Base-by-base conservation (phyloP, 2,113 vertebrate species). In the Pterocles burchelli region DNA sequence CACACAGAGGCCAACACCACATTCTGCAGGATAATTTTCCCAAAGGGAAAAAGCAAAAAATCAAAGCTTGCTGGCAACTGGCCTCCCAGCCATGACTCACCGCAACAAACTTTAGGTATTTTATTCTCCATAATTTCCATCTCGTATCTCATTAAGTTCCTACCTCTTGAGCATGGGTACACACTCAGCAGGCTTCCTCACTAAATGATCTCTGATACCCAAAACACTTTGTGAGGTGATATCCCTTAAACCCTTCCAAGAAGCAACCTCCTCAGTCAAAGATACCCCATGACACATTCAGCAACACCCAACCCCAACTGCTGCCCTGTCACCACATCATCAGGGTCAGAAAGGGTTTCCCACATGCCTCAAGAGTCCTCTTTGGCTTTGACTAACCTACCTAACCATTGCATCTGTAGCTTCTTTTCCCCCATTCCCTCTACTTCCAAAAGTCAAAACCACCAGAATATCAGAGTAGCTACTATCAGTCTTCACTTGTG, bases 1-100 rank as follows among this genome's bases (percentile, higher is more conserved):
- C 28, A 49, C 2, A 3, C 34, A 71, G 68, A 51, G 59, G 19
- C 15, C 54, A 74, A 34, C 18, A 58, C 13, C 54, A 48, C 15
- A 83, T 49, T 68, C 34, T 70, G 18, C 33, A 45, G 45, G 48
- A 68, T 72, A 8, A 59, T 36, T 17, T 58, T 75, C 38, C 46
- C 55, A 66, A 51, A 20, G 28, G 61, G 19, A 87, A 51, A 85
- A 59, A 17, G 7, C 3, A 25, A 51, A 41, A 48, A 41, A n/a
- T 33, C 36, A n/a, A 45, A 90, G n/a, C 13, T 5, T 34, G 29
- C 14, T 31, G 6, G 11, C 66, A 91, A 38, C 13, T 10, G 4
- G 31, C 7, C n/a, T 17, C 22, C 0, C 2, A 68, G 25, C 8
- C 0, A 0, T 8, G 24, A 77, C 17, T 61, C 41, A 43, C 17